These are phyloP conservation scores for Tribolium castaneum DNA, from an alignment of 1,140 invertebrate genomes.

Conservation along the genomic window DNA sequence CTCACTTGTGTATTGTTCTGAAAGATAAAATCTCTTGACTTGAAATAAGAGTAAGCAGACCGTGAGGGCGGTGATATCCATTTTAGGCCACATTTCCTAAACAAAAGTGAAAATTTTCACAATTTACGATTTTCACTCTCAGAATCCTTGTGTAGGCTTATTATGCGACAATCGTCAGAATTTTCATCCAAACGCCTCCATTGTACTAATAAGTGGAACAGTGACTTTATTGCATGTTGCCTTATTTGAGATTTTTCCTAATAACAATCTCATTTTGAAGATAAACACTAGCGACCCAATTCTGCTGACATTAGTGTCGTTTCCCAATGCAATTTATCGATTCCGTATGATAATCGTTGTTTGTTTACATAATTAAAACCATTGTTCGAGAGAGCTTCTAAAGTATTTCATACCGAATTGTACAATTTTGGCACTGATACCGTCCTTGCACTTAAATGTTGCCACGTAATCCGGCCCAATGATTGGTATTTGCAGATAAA, in stretches of 20 bases:
- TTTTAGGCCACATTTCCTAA: not conserved
- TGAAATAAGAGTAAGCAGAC: not conserved
- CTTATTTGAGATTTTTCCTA: not conserved
- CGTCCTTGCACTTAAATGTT: not conserved
- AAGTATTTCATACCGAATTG: not conserved
- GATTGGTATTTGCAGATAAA: slow-evolving; percentile 4
- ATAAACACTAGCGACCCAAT: not conserved
- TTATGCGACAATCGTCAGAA: not conserved
- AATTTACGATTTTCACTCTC: too few species aligned
- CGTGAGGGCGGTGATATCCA: not conserved
- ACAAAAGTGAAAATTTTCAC: not conserved
- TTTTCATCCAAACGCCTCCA: not conserved
- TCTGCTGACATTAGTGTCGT: not conserved
- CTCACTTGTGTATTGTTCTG: not conserved
- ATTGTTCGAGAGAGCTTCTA: not conserved
- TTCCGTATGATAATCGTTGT: slow-evolving; percentile 14
- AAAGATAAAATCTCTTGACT: not conserved
- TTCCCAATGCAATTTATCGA: not conserved
- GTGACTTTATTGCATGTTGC: not conserved
- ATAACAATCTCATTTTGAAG: too few species aligned
- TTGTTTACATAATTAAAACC: slow-evolving; percentile 8
- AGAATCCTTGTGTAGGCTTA: too few species aligned
- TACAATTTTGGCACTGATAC: not conserved
- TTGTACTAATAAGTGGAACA: not conserved
- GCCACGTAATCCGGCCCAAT: not conserved